Evolutionary conservation across 2,113 vertebrate species (phyloP).

Genomic region (Corythoichthys haematopterus): DNA sequence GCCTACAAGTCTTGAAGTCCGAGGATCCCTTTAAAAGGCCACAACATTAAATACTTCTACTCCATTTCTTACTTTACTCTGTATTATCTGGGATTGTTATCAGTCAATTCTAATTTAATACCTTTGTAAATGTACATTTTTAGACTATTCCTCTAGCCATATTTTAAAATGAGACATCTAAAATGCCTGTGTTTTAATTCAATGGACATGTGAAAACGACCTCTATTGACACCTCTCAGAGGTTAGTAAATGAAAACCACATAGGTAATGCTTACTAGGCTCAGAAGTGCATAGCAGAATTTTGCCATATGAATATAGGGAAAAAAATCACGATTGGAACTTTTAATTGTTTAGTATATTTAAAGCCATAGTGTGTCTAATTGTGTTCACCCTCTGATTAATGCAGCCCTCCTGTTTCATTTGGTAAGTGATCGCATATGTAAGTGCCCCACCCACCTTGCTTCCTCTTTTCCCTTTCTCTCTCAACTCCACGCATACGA

Average conservation of each 20-base stretch:
- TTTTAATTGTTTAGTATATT: background rate
- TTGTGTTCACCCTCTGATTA: slow-evolving; percentile 74
- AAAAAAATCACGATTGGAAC: background rate
- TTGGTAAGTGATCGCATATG: slow-evolving; percentile 74
- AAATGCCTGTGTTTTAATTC: too few relatives aligned
- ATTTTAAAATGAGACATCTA: too few relatives aligned
- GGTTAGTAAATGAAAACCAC: too few relatives aligned
- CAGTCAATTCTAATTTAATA: too few relatives aligned
- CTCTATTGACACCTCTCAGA: too few relatives aligned
- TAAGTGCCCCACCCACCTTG: slow-evolving; percentile 34
- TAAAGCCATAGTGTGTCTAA: slow-evolving; percentile 53
- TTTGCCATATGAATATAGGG: background rate
- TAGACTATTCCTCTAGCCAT: too few relatives aligned
- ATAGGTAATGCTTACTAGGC: too few relatives aligned
- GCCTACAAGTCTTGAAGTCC: too few relatives aligned
- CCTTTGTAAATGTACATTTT: too few relatives aligned
- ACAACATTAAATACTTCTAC: background rate
- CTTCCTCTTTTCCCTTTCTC: slow-evolving; percentile 1
- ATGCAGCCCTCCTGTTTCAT: slow-evolving; percentile 79
- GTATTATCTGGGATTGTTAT: too few relatives aligned
- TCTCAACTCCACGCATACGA: slow-evolving; percentile 20
- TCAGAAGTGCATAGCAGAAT: background rate
- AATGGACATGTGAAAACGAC: too few relatives aligned
- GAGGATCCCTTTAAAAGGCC: background rate
- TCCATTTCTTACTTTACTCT: background rate